Evolutionary conservation across 23 tunicate species (phyloP).

Genomic region (Clavelina lepadiformis): DNA sequence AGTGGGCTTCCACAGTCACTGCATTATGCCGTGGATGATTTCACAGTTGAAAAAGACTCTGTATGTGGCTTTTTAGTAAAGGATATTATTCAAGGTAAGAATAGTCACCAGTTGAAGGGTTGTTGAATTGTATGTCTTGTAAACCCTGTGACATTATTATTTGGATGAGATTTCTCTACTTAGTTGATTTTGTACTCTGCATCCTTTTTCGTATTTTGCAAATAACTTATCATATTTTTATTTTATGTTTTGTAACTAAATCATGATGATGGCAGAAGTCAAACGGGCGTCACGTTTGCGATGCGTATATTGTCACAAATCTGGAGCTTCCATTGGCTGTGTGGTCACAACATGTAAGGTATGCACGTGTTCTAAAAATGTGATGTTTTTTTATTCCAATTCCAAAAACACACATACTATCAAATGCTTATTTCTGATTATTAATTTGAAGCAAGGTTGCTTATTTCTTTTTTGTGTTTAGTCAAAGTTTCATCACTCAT

Average conservation of each 20-base stretch:
- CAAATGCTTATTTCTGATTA: not conserved
- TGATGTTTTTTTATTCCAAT: not conserved
- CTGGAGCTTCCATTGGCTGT: conserved; percentile 87
- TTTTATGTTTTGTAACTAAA: no score
- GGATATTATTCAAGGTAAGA: conserved; percentile 51
- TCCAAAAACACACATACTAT: not conserved
- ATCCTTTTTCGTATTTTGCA: no score
- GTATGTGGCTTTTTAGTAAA: conserved; percentile 62
- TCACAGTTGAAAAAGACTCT: conserved; percentile 11
- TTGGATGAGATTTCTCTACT: no score
- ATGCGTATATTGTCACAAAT: conserved; percentile 53
- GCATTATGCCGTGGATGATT: conserved; percentile 28
- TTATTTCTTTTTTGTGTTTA: conserved; percentile 2
- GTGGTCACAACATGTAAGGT: conserved; percentile 51
- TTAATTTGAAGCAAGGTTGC: not conserved
- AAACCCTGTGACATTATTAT: no score
- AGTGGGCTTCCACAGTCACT: conserved; percentile 56
- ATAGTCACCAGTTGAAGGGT: no score
- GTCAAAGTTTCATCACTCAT: conserved; percentile 56
- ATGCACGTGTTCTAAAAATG: not conserved
- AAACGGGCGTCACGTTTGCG: conserved; percentile 41
- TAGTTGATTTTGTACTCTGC: no score
- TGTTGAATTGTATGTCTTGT: no score
- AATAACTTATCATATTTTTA: no score
- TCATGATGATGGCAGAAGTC: conserved; percentile 60